A percentile compares a stretch with the other conserved stretches of the same genome.
Conservation (phyloP, 1,140 invertebrate species). For the Steinernema feltiae region DNA sequence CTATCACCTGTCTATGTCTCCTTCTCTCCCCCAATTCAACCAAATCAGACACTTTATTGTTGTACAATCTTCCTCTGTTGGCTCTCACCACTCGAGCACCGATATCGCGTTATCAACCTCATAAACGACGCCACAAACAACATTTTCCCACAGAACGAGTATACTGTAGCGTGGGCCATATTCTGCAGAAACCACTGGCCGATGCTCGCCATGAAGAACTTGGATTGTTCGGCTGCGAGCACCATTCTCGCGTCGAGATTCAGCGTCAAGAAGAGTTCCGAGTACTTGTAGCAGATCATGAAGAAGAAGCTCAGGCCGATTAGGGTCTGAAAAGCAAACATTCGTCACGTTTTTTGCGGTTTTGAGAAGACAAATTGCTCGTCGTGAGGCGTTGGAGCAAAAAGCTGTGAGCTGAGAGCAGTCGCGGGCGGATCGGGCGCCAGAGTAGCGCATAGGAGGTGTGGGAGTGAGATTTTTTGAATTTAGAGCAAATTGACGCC, state of each 20-base stretch:
- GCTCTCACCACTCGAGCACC: background rate
- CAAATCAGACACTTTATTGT: background rate
- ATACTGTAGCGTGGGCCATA: conserved; percentile 34
- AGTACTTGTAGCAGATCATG: conserved; percentile 29
- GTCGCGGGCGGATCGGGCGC: too few species aligned
- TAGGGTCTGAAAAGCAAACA: conserved; percentile 22
- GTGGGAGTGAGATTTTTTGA: background rate
- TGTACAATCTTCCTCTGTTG: conserved; percentile 10
- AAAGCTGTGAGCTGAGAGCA: background rate
- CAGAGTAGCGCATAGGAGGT: too few species aligned
- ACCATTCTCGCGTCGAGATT: conserved; percentile 5
- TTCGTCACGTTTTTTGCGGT: too few species aligned
- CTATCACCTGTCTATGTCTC: too few species aligned
- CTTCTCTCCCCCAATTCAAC: background rate
- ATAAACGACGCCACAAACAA: conserved; percentile 18
- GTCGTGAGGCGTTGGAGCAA: background rate
- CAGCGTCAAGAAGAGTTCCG: conserved; percentile 28
- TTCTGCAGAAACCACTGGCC: conserved; percentile 29
- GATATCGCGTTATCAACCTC: conserved; percentile 18
- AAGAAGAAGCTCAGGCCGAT: conserved; percentile 29
- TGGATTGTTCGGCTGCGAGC: conserved; percentile 23
- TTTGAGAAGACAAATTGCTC: background rate
- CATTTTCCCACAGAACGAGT: conserved; percentile 26
- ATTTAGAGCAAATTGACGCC: too few species aligned
- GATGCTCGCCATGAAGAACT: conserved; percentile 24